Evolutionary conservation across 2,113 vertebrate species (phyloP).

Genomic region (Fregetta grallaria): DNA sequence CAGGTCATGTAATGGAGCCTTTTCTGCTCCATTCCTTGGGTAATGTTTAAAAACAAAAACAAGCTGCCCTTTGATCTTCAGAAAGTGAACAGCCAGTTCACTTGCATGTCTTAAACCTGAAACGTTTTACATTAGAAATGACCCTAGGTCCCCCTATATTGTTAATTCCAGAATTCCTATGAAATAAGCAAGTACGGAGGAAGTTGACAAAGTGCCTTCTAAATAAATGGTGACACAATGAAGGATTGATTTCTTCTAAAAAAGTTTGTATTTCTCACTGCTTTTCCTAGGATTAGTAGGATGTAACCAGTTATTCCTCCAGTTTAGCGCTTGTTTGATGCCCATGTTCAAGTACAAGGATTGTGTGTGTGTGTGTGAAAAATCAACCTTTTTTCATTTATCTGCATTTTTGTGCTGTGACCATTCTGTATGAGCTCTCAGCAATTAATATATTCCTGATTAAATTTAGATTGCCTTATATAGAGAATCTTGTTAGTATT

Average conservation of each 20-base stretch:
- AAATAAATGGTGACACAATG: neutral
- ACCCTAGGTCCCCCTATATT: neutral
- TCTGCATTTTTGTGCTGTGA: neutral
- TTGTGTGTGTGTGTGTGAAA: neutral
- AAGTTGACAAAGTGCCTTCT: neutral
- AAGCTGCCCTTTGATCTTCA: neutral
- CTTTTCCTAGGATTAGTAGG: neutral
- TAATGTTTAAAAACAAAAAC: neutral
- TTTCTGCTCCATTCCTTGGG: neutral
- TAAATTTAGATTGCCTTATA: neutral
- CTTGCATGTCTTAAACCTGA: neutral
- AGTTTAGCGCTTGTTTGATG: neutral
- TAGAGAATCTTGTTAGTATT: neutral
- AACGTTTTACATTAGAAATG: neutral
- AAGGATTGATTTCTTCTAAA: neutral
- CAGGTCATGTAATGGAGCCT: accelerated
- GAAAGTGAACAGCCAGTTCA: neutral
- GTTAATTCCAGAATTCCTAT: neutral
- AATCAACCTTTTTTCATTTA: neutral
- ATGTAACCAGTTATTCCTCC: neutral
- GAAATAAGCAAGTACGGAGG: neutral
- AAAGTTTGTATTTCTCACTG: neutral
- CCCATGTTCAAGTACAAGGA: neutral
- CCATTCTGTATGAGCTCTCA: neutral
- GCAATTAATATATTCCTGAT: neutral